Evolutionary conservation across 2,113 vertebrate species (phyloP).

Genomic region (Pithys albifrons): DNA sequence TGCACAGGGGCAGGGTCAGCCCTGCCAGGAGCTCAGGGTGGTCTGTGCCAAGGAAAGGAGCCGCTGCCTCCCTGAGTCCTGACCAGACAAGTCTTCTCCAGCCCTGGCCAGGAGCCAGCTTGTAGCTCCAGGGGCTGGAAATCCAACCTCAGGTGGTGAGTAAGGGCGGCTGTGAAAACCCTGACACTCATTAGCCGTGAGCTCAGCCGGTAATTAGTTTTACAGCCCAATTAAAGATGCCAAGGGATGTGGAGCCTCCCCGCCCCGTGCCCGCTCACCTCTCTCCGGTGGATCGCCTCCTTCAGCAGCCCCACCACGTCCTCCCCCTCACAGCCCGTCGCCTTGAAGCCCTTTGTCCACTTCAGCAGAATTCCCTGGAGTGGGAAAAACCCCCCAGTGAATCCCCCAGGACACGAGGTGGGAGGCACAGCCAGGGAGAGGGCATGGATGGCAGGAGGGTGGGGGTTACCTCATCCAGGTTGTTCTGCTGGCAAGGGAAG

Average conservation of each 20-base stretch:
- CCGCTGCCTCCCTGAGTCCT: fast-evolving
- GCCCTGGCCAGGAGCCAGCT: neutral
- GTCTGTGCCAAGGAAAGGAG: fast-evolving
- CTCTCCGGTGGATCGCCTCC: conserved; percentile 87
- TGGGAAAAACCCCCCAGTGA: neutral
- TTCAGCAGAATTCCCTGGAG: conserved; percentile 89
- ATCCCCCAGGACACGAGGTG: fast-evolving
- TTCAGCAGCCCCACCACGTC: conserved; percentile 90
- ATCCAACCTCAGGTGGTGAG: conserved; percentile 23
- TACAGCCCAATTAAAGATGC: neutral
- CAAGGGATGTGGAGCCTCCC: neutral
- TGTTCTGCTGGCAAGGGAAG: conserved; percentile 92
- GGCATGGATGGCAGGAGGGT: fast-evolving
- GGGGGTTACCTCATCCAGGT: conserved; percentile 85
- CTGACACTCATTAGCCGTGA: neutral
- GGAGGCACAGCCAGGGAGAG: neutral
- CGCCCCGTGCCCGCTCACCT: conserved; percentile 64
- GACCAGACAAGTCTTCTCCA: neutral
- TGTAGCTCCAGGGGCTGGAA: neutral
- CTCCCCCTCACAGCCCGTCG: conserved; percentile 88
- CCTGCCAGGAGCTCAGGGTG: neutral
- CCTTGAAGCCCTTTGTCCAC: conserved; percentile 98
- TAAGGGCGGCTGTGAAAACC: neutral
- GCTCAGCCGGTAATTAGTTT: conserved; percentile 37
- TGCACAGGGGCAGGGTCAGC: neutral